Base-by-base conservation (phyloP, 2,888 invertebrate genomes). In the Vesta saturnalis region DNA sequence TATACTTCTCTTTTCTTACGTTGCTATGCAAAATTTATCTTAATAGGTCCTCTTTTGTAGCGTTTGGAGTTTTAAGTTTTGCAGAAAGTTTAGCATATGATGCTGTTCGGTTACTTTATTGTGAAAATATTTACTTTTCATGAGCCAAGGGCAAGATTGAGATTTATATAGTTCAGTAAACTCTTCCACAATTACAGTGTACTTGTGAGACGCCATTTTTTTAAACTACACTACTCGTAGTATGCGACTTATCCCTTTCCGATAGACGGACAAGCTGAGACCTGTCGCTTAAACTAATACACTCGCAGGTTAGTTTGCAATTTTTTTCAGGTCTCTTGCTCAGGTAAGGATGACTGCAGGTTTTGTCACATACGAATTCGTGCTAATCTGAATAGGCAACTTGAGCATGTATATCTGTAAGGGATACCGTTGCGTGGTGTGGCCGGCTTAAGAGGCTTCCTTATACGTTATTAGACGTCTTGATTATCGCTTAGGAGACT, bases 11-110 rank as follows among this genome's bases (percentile, higher is more conserved):
- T 21, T 59, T 59, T 21, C 59, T 10, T 12, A 63, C 21, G 64
- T 71, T 39, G 72, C 71, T 60, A 71, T 75, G 21, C 68, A 74
- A 69, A 69, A 71, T 49, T n/a, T 71, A 35, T 72, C 66, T 61
- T 74, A 70, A 61, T 67, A 64, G 56, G 67, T 71, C 65, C 54
- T 65, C 23, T 23, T 43, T 69, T 58, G 60, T 74, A 14, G 57
- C 57, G 18, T 35, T 35, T 57, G 35, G 4, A 10, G 23, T 35
- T 57, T 57, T 15, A 14, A 57, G 15, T 57, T 57, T 35, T 57
- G 14, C 57, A 35, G 30, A 30, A 15, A 54, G 21, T 43, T 43
- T 43, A 43, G 43, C 14, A 43, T 43, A 43, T 43, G 54, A 15
- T 8, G 54, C 18, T 5, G 18, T 18, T 54, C 21, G 15, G 15